Percentiles rank a stretch among this genome's conserved stretches.
Evolutionary conservation across 2,113 vertebrate genomes (phyloP).

Genomic region (human): DNA sequence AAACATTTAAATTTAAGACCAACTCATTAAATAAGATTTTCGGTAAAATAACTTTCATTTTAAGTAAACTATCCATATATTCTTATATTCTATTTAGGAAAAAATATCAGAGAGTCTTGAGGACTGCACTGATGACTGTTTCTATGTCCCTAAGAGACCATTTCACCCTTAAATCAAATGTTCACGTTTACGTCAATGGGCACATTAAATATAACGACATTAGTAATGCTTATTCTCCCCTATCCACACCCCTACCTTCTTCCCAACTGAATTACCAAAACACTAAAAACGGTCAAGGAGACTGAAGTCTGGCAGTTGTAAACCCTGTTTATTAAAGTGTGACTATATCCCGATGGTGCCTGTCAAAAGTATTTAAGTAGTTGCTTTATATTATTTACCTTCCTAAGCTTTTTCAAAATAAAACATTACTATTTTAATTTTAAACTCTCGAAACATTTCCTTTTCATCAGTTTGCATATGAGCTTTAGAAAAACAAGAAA

Average conservation of each 20-base stretch:
- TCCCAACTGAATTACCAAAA: not conserved
- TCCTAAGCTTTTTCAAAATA: not conserved
- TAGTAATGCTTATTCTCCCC: not conserved
- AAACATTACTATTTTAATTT: not conserved
- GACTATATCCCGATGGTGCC: not conserved
- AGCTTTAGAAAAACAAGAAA: not conserved
- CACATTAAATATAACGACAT: not conserved
- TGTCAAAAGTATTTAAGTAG: not conserved
- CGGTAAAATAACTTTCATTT: not conserved
- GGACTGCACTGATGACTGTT: too few species aligned
- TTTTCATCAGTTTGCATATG: not conserved
- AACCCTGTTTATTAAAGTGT: not conserved
- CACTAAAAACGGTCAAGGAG: not conserved
- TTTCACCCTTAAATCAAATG: not conserved
- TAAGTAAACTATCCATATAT: not conserved
- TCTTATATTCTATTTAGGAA: not conserved
- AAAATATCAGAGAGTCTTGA: not conserved
- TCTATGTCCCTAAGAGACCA: not conserved
- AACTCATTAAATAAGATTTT: not conserved
- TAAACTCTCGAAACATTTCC: not conserved
- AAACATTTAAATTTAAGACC: not conserved
- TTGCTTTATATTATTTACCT: not conserved
- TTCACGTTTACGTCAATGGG: not conserved
- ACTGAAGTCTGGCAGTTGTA: not conserved
- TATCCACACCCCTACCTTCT: not conserved